These are phyloP conservation scores for Drosophila burlai DNA, from an alignment of 1,140 invertebrate species.

Conservation along the genomic window DNA sequence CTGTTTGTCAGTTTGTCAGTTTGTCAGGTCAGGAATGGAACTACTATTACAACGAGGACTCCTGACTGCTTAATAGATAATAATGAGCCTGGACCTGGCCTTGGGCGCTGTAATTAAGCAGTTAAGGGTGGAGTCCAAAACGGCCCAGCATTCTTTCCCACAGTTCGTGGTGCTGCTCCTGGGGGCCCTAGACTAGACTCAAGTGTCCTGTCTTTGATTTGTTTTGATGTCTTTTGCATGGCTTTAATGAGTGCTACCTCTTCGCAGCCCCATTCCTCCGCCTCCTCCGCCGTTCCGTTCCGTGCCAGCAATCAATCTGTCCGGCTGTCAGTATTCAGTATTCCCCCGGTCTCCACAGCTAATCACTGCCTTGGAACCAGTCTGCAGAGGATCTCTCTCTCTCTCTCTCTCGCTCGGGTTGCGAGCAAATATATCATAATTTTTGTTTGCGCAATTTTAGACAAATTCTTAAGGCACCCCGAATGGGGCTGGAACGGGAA, in stretches of 20 bases:
- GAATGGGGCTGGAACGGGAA: slow-evolving; percentile 9
- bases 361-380: slow-evolving; percentile 55
- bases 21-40: slow-evolving; percentile 43
- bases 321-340: slow-evolving; percentile 33
- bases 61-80: slow-evolving; percentile 81
- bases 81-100: slow-evolving; percentile 59
- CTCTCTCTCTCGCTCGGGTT: neutral
- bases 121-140: slow-evolving; percentile 63
- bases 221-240: slow-evolving; percentile 79
- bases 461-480: slow-evolving; percentile 62
- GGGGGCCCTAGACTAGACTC: slow-evolving; percentile 36
- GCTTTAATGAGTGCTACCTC: slow-evolving; percentile 74
- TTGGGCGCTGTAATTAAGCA: slow-evolving; percentile 83
- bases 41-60: slow-evolving; percentile 28
- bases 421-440: slow-evolving; percentile 72
- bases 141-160: slow-evolving; percentile 63
- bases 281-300: neutral
- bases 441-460: slow-evolving; percentile 75
- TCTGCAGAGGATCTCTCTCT: slow-evolving; percentile 15
- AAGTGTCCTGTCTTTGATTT: slow-evolving; percentile 78
- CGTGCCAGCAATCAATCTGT: slow-evolving; percentile 68
- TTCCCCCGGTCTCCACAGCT: slow-evolving; percentile 30
- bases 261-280: neutral
- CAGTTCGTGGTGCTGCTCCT: slow-evolving; percentile 52
- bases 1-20: slow-evolving; percentile 48